Percentiles rank a stretch among this genome's conserved stretches.
These are phyloP conservation scores for Halisarca cf. caerulea DNA, from an alignment of 37 sponge, comb jelly and placozoan genomes.

Conservation along the genomic window DNA sequence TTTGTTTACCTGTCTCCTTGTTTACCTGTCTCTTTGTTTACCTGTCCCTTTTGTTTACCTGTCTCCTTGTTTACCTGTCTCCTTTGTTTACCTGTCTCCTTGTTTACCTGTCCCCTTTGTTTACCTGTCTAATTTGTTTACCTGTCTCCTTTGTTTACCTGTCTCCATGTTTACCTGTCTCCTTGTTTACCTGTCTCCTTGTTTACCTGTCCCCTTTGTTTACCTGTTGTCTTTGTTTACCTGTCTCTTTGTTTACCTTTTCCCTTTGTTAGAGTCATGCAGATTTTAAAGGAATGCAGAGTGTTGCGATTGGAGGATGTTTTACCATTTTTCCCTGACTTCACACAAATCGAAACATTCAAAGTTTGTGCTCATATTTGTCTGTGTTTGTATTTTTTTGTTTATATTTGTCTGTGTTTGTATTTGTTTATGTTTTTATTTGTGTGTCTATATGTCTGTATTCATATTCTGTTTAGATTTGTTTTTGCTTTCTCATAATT, in stretches of 20 bases:
- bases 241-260: too few species aligned
- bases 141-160: background rate
- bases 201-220: background rate
- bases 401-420: too few species aligned
- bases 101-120: background rate
- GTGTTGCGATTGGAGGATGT: conserved; percentile 95
- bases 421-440: too few species aligned
- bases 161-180: background rate
- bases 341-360: conserved; percentile 92
- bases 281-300: conserved; percentile 70
- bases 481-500: too few species aligned
- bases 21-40: background rate
- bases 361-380: too few species aligned
- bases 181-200: background rate
- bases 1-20: background rate
- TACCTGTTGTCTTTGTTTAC: background rate
- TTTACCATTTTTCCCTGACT: conserved; percentile 94
- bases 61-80: too few species aligned
- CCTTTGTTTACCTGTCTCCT: background rate
- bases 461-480: too few species aligned
- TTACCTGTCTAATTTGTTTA: too few species aligned
- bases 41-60: background rate
- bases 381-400: too few species aligned
- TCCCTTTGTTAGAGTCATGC: conserved; percentile 70
- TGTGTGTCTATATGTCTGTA: too few species aligned